These are phyloP conservation scores for Excalfactoria chinensis DNA, from an alignment of 2,113 vertebrate genomes.

Conservation along the genomic window DNA sequence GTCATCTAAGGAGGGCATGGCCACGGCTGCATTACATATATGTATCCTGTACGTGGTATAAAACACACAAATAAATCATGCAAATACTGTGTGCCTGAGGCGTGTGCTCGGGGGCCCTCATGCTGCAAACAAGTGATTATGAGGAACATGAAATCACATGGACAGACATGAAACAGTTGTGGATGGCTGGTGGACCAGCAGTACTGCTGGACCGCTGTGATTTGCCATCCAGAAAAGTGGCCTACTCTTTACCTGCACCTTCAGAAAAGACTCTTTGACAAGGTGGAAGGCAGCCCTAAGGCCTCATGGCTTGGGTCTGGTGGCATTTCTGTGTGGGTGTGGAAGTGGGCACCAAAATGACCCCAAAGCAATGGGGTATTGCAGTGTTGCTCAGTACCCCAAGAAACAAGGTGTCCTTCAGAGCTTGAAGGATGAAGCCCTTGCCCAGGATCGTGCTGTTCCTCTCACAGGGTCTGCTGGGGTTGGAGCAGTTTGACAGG, in stretches of 20 bases:
- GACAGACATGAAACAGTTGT: neutral
- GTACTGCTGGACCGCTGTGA: neutral
- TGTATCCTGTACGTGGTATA: neutral
- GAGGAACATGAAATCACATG: neutral
- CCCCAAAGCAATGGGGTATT: no score
- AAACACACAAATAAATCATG: conserved; percentile 18
- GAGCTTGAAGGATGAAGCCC: neutral
- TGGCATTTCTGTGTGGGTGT: neutral
- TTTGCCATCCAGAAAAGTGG: neutral
- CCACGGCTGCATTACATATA: neutral
- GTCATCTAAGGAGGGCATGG: conserved; percentile 43
- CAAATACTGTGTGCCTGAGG: neutral
- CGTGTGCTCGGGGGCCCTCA: rapidly evolving
- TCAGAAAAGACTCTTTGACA: neutral
- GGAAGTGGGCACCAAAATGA: neutral
- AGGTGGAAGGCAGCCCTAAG: neutral
- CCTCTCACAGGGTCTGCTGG: neutral
- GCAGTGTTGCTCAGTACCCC: neutral
- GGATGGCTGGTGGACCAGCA: neutral
- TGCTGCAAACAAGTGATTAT: neutral
- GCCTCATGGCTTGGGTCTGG: neutral
- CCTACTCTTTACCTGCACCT: neutral
- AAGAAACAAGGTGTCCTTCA: neutral
- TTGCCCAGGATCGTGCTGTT: neutral
- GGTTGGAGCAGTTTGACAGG: neutral